Conservation (phyloP, 2,888 invertebrate species). For the Drosophila testacea region DNA sequence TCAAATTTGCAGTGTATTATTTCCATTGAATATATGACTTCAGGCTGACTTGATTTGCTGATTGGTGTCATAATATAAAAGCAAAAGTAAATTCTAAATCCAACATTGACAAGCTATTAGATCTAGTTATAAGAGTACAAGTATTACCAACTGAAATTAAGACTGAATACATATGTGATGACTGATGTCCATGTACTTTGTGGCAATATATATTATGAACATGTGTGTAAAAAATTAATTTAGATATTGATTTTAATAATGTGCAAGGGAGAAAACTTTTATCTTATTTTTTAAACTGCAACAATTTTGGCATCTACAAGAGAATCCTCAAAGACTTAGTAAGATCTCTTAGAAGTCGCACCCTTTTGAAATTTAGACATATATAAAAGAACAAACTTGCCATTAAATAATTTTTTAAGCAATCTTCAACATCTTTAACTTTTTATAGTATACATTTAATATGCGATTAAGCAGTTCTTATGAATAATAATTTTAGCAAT, state of each 20-base stretch:
- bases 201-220: not conserved
- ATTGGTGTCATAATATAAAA: slow-evolving; percentile 4
- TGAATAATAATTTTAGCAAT: slow-evolving; percentile 1
- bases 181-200: too few relatives aligned
- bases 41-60: slow-evolving; percentile 1
- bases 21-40: not conserved
- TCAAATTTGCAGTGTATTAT: slow-evolving; percentile 21
- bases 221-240: not conserved
- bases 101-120: not conserved
- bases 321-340: too few relatives aligned
- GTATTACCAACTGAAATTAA: not conserved
- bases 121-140: too few relatives aligned
- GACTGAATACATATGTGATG: not conserved
- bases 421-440: not conserved
- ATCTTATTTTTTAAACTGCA: too few relatives aligned
- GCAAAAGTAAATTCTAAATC: not conserved
- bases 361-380: too few relatives aligned
- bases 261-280: too few relatives aligned
- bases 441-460: not conserved
- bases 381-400: too few relatives aligned
- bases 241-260: too few relatives aligned
- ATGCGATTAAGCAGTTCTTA: slow-evolving; percentile 1
- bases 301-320: too few relatives aligned
- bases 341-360: too few relatives aligned
- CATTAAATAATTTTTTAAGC: not conserved